These are phyloP conservation scores for Anagrus nilaparvatae DNA, from an alignment of 1,140 invertebrate species.

Conservation along the genomic window DNA sequence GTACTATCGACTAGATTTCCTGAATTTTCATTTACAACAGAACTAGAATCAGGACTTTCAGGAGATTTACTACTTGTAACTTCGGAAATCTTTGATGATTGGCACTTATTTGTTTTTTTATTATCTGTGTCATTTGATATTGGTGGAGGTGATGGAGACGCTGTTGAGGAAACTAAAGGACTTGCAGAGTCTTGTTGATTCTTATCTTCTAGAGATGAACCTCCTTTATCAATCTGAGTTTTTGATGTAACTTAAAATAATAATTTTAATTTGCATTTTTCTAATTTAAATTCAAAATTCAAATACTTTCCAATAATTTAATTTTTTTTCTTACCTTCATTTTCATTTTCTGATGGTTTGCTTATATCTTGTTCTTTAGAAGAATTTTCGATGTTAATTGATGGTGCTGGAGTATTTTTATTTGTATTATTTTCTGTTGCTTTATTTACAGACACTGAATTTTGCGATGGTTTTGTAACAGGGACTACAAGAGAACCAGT, in stretches of 20 bases:
- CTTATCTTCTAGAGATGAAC: constrained; percentile 15
- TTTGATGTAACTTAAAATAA: too few species aligned
- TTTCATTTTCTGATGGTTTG: too few species aligned
- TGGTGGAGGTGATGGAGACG: constrained; percentile 31
- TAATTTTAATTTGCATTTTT: too few species aligned
- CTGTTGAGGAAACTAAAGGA: constrained; percentile 32
- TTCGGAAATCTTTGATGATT: constrained; percentile 15
- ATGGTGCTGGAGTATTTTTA: background rate
- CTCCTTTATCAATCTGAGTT: constrained; percentile 8
- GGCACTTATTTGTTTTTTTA: constrained; percentile 9
- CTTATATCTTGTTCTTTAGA: too few species aligned
- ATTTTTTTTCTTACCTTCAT: too few species aligned
- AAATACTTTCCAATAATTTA: too few species aligned
- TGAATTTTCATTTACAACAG: constrained; percentile 15
- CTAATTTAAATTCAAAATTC: too few species aligned
- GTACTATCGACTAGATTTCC: constrained; percentile 10
- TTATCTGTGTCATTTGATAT: background rate
- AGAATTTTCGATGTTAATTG: too few species aligned
- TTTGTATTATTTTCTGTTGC: background rate
- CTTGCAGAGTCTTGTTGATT: constrained; percentile 24
- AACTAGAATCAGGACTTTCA: constrained; percentile 35
- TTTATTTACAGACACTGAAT: background rate
- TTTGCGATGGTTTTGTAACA: constrained; percentile 22
- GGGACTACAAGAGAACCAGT: constrained; percentile 28
- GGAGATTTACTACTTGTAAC: constrained; percentile 26